Percentiles rank a stretch among this genome's conserved stretches.
phyloP scores from a whole-genome alignment of 2,797 vertebrate genomes.

The Sitta carolinensis region DNA sequence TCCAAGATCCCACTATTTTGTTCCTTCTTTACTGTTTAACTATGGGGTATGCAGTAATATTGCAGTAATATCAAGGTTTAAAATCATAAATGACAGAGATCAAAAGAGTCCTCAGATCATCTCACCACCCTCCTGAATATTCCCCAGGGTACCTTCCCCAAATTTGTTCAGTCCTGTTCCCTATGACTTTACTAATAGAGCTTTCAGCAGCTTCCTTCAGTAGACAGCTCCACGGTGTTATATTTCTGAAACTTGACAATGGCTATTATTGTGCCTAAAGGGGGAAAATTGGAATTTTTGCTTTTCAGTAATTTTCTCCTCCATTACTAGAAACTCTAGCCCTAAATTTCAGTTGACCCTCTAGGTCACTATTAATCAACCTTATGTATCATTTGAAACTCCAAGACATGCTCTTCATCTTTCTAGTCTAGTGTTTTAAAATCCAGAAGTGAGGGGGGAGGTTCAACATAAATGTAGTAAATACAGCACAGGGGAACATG shows the following conservation, averaged over 20 bases:
- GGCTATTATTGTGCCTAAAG: conserved; percentile 45
- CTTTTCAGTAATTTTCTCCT: conserved; percentile 54
- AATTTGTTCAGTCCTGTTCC: conserved; percentile 51
- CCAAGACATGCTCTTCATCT: not conserved
- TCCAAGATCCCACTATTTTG: not conserved
- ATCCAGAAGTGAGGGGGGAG: not conserved
- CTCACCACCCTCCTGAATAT: not conserved
- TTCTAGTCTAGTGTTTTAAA: not conserved
- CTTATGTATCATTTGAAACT: conserved; percentile 45
- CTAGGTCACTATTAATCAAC: conserved; percentile 42
- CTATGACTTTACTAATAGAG: conserved; percentile 50
- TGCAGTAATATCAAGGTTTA: not conserved
- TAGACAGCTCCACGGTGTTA: conserved; percentile 15
- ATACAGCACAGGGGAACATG: not conserved
- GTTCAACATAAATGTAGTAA: not conserved
- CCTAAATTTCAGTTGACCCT: conserved; percentile 55
- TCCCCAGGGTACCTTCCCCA: conserved; percentile 25
- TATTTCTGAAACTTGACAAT: conserved; percentile 61
- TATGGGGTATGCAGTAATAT: not conserved
- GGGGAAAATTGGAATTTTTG: conserved; percentile 7
- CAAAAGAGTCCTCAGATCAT: conserved; percentile 4
- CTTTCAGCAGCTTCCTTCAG: conserved; percentile 46
- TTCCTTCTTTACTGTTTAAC: not conserved
- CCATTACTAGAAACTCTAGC: conserved; percentile 61
- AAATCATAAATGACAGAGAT: conserved; percentile 23